Conservation (phyloP, 1,140 invertebrate genomes). For the Cyrtorhinus lividipennis region DNA sequence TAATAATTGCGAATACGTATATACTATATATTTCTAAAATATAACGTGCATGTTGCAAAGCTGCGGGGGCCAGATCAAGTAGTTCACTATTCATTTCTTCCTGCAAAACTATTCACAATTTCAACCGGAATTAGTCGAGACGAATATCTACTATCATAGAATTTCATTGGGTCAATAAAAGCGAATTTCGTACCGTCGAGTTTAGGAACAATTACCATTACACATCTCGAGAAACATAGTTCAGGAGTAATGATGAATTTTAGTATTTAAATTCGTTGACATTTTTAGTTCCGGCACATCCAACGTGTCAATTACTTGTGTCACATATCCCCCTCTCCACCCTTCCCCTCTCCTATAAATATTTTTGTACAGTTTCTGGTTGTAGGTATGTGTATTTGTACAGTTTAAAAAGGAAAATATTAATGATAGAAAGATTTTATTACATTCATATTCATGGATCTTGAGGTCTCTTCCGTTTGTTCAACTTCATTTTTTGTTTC, state of each 20-base stretch:
- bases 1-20: neutral
- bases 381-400: constrained; percentile 20
- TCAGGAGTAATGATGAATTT: neutral
- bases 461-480: too few relatives aligned
- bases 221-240: too few relatives aligned
- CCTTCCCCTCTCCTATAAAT: constrained; percentile 7
- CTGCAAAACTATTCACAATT: too few relatives aligned
- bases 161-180: too few relatives aligned
- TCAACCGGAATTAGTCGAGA: too few relatives aligned
- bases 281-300: constrained; percentile 10
- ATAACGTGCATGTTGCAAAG: constrained; percentile 7
- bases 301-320: constrained; percentile 15
- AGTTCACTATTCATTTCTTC: neutral
- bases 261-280: neutral
- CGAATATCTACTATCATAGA: too few relatives aligned
- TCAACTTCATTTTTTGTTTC: too few relatives aligned
- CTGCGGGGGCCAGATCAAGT: constrained; percentile 6
- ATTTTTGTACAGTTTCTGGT: constrained; percentile 18
- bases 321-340: neutral
- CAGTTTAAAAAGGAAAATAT: constrained; percentile 8
- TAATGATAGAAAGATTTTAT: constrained; percentile 5
- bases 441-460: too few relatives aligned
- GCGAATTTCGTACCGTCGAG: too few relatives aligned
- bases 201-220: too few relatives aligned
- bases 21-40: neutral